phyloP scores from a whole-genome alignment of 2,113 vertebrate species.

The Nothobranchius kuhntae region DNA sequence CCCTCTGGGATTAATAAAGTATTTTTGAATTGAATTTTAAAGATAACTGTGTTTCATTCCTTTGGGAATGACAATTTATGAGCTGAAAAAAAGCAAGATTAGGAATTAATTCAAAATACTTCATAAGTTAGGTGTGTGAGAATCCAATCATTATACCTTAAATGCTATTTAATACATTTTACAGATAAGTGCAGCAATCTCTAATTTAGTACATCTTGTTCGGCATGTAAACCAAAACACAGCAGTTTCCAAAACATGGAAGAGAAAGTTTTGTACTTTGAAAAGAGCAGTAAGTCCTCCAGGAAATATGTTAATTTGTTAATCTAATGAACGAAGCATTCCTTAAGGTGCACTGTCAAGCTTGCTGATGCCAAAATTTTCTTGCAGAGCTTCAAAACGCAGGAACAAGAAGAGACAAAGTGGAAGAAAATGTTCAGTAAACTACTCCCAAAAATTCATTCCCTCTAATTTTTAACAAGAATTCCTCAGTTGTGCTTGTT shows the following conservation, averaged over 20 bases:
- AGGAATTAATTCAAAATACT: too few relatives aligned
- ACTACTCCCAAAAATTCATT: not conserved
- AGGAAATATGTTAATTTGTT: not conserved
- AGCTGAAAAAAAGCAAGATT: too few relatives aligned
- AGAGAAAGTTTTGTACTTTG: slow-evolving; percentile 1
- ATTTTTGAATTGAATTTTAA: too few relatives aligned
- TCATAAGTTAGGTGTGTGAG: not conserved
- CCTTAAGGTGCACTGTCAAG: not conserved
- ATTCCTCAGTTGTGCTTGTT: not conserved
- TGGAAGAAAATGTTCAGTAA: not conserved
- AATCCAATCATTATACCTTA: not conserved
- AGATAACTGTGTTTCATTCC: too few relatives aligned
- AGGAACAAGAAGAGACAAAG: not conserved
- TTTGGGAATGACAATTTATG: too few relatives aligned
- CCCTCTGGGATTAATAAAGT: too few relatives aligned
- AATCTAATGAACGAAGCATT: slow-evolving; percentile 13
- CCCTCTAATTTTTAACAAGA: slow-evolving; percentile 3
- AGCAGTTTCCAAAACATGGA: slow-evolving; percentile 8
- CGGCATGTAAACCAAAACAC: not conserved
- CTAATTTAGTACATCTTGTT: not conserved
- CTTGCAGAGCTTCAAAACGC: not conserved
- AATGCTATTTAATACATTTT: not conserved
- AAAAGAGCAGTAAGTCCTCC: slow-evolving; percentile 16
- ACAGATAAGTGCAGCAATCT: not conserved
- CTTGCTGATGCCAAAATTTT: slow-evolving; percentile 19